phyloP scores from a whole-genome alignment of 2,113 vertebrate species.

The Orycteropus afer region DNA sequence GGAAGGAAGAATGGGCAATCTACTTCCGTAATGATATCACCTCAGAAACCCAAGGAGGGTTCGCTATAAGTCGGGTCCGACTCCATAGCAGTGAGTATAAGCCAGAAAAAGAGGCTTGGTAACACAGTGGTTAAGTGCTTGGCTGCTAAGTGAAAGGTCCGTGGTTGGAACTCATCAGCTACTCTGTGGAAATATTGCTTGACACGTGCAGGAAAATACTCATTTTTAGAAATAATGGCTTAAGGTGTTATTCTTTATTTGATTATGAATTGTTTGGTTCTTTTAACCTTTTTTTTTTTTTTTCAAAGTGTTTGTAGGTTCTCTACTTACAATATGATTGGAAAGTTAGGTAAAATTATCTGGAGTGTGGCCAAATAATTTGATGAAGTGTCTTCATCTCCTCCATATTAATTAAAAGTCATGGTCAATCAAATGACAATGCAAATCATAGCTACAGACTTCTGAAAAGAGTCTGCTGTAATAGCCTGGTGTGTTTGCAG shows the following conservation, averaged over 20 bases:
- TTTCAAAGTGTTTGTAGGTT: not conserved
- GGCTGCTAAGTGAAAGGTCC: too few species aligned
- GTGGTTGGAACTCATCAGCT: too few species aligned
- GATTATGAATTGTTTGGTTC: conserved; percentile 21
- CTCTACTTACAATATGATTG: not conserved
- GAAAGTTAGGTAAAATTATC: not conserved
- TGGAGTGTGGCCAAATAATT: not conserved
- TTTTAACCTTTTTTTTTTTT: not conserved
- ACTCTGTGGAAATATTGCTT: not conserved
- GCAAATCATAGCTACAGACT: not conserved
- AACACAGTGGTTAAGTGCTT: too few species aligned
- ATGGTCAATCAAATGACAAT: not conserved
- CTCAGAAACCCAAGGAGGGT: too few species aligned
- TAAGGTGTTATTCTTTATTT: not conserved
- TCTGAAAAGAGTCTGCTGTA: not conserved
- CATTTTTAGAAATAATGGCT: not conserved
- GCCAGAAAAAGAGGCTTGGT: too few species aligned
- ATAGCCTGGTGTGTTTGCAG: not conserved
- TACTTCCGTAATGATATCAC: not conserved
- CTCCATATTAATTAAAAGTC: conserved; percentile 20
- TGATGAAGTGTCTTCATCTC: not conserved
- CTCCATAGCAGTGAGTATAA: too few species aligned
- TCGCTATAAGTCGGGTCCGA: too few species aligned
- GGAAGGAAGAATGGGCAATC: not conserved
- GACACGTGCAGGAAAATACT: not conserved